phyloP scores from a whole-genome alignment of 1,140 invertebrate species.

The Dinoponera quadriceps region DNA sequence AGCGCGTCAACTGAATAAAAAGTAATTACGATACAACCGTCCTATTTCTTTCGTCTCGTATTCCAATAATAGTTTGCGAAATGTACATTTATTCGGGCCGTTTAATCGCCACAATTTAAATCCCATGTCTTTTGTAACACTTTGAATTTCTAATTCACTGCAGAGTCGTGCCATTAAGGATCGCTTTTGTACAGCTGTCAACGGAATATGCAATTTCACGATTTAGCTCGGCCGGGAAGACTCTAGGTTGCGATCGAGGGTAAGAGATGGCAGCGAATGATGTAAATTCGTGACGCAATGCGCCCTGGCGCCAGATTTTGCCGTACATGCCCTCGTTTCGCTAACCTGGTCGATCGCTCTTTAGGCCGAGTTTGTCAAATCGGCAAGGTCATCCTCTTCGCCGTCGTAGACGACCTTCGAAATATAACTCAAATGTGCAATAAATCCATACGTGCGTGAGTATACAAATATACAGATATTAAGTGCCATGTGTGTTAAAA shows the following conservation, averaged over 20 bases:
- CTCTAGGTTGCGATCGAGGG: too few species aligned
- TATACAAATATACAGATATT: not conserved
- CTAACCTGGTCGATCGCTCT: slow-evolving; percentile 18
- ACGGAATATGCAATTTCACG: too few species aligned
- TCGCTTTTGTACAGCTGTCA: not conserved
- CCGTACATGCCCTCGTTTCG: slow-evolving; percentile 46
- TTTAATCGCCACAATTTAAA: not conserved
- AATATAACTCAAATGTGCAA: slow-evolving; percentile 53
- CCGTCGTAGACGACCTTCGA: slow-evolving; percentile 55
- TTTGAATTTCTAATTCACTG: not conserved
- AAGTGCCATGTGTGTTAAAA: not conserved
- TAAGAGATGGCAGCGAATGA: too few species aligned
- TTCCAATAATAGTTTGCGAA: not conserved
- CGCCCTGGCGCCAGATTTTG: slow-evolving; percentile 48
- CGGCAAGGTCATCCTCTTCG: slow-evolving; percentile 56
- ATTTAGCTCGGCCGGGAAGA: too few species aligned
- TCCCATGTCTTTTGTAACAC: not conserved
- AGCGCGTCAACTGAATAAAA: not conserved
- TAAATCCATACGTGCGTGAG: not conserved
- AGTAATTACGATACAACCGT: not conserved
- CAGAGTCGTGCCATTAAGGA: not conserved
- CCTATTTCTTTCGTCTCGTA: too few species aligned
- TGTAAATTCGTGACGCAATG: slow-evolving; percentile 13
- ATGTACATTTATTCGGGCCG: not conserved
- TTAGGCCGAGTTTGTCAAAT: slow-evolving; percentile 63